Percentiles rank a stretch among this genome's conserved stretches.
These are phyloP conservation scores for Acleris sparsana DNA, from an alignment of 2,888 invertebrate genomes.

Conservation along the genomic window DNA sequence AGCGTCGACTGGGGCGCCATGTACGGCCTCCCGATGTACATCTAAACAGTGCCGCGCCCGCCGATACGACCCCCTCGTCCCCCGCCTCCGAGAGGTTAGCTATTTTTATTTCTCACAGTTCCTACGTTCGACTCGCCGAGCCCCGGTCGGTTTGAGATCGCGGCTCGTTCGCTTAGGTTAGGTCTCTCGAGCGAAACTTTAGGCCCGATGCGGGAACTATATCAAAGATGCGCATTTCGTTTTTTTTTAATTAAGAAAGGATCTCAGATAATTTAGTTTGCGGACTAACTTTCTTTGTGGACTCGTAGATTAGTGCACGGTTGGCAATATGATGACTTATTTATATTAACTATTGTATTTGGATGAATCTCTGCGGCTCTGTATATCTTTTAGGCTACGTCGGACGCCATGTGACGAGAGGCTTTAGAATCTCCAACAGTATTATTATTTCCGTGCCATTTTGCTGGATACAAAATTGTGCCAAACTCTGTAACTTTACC, in stretches of 20 bases:
- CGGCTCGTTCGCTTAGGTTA: constrained; percentile 61
- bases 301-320: constrained; percentile 74
- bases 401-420: constrained; percentile 45
- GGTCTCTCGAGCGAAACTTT: constrained; percentile 62
- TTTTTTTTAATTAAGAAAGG: constrained; percentile 58
- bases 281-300: constrained; percentile 52
- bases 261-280: constrained; percentile 80
- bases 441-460: constrained; percentile 57
- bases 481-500: constrained; percentile 45
- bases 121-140: constrained; percentile 55
- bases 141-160: constrained; percentile 59
- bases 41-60: constrained; percentile 75
- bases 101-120: constrained; percentile 55
- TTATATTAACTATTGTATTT: constrained; percentile 46
- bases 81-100: constrained; percentile 57
- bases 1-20: constrained; percentile 95
- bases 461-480: constrained; percentile 48
- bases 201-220: constrained; percentile 54
- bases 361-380: constrained; percentile 64
- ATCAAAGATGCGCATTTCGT: constrained; percentile 77
- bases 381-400: constrained; percentile 50
- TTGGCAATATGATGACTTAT: constrained; percentile 61
- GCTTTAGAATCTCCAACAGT: constrained; percentile 44
- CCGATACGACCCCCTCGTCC: constrained; percentile 43
- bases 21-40: constrained; percentile 97